phyloP scores from a whole-genome alignment of 2,888 invertebrate genomes.

The Mythimna lalbum region DNA sequence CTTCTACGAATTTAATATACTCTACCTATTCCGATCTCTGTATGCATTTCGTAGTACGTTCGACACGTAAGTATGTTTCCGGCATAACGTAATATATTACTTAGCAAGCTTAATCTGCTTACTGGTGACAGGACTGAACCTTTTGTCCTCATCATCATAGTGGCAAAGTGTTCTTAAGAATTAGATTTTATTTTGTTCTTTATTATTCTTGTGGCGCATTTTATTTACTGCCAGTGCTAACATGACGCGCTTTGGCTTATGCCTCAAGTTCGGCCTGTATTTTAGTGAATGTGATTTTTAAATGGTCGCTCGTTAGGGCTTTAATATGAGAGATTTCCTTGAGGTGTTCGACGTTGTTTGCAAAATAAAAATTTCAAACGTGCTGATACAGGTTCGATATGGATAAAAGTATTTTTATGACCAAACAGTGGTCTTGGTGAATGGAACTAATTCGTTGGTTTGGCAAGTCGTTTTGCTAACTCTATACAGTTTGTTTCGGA shows the following conservation, averaged over 20 bases:
- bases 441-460: constrained; percentile 8
- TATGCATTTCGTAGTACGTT: too few species aligned
- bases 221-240: constrained; percentile 59
- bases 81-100: too few species aligned
- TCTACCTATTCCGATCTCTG: too few species aligned
- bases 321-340: constrained; percentile 43
- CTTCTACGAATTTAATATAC: too few species aligned
- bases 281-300: constrained; percentile 55
- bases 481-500: too few species aligned
- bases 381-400: constrained; percentile 34
- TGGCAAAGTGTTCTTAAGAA: constrained; percentile 52
- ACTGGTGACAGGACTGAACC: background rate
- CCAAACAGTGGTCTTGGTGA: constrained; percentile 5
- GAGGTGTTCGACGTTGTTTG: constrained; percentile 18
- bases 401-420: constrained; percentile 21
- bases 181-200: constrained; percentile 64
- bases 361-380: constrained; percentile 24
- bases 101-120: too few species aligned
- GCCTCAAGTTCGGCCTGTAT: constrained; percentile 46
- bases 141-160: constrained; percentile 9
- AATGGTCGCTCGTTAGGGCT: constrained; percentile 55
- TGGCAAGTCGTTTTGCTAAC: background rate
- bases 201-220: constrained; percentile 56
- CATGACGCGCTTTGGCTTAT: constrained; percentile 54
- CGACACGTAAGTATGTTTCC: too few species aligned